A percentile compares a stretch with the other conserved stretches of the same genome.
Conservation (phyloP, 2,797 vertebrate genomes). For the Chanos chanos region DNA sequence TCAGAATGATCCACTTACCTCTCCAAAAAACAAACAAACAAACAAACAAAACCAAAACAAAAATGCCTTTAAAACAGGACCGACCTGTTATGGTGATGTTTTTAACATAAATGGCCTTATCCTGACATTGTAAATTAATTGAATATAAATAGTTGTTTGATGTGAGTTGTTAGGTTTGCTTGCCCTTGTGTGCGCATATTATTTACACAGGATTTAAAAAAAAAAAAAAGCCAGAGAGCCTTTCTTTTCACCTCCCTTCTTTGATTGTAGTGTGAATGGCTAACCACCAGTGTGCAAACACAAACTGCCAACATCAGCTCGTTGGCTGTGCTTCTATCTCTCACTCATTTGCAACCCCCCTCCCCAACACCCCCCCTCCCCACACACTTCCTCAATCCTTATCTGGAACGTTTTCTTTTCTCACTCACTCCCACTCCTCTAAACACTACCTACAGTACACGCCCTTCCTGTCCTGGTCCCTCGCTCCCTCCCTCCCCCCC, state of each 20-base stretch:
- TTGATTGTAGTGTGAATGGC: conserved; percentile 54
- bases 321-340: conserved; percentile 49
- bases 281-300: conserved; percentile 66
- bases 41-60: no score
- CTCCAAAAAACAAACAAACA: no score
- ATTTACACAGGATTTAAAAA: conserved; percentile 50
- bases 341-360: conserved; percentile 17
- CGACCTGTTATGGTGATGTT: conserved; percentile 59
- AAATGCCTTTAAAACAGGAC: neutral
- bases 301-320: conserved; percentile 57
- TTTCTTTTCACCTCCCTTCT: conserved; percentile 43
- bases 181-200: conserved; percentile 45
- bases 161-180: conserved; percentile 37
- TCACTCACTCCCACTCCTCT: conserved; percentile 46
- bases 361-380: conserved; percentile 25
- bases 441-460: conserved; percentile 12
- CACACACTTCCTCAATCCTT: conserved; percentile 13
- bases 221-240: no score
- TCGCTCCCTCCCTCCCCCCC: conserved; percentile 23
- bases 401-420: conserved; percentile 17
- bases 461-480: conserved; percentile 49
- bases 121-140: conserved; percentile 49
- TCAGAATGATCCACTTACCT: no score
- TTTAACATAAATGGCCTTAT: conserved; percentile 55
- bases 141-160: conserved; percentile 57